Percentiles rank a stretch among this genome's conserved stretches.
Evolutionary conservation across 2,888 invertebrate species (phyloP).

Genomic region (Esperia sulphurella): DNA sequence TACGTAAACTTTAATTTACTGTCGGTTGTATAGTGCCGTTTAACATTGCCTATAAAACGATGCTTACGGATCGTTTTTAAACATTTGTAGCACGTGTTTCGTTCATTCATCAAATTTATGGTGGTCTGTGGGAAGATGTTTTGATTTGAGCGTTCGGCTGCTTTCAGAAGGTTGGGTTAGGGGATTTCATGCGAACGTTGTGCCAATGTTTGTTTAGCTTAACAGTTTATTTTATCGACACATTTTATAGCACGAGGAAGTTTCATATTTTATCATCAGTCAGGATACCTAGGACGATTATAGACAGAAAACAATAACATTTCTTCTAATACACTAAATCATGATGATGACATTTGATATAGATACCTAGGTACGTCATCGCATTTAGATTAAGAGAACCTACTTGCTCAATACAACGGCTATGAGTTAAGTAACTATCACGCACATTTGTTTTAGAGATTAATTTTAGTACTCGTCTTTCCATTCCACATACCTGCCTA

Average conservation of each 20-base stretch:
- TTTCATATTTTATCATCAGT: background rate
- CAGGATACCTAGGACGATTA: too few species aligned
- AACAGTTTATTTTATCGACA: constrained; percentile 25
- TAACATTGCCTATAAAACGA: constrained; percentile 79
- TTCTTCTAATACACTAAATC: too few species aligned
- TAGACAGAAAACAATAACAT: too few species aligned
- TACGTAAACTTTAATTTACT: constrained; percentile 79
- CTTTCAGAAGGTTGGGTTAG: constrained; percentile 31
- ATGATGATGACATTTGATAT: too few species aligned
- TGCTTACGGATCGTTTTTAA: constrained; percentile 75
- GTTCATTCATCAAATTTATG: constrained; percentile 79
- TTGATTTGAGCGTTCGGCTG: constrained; percentile 51
- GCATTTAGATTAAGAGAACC: too few species aligned
- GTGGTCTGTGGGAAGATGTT: constrained; percentile 73
- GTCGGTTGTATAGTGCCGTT: constrained; percentile 72
- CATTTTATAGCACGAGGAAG: background rate
- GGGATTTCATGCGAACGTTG: constrained; percentile 23
- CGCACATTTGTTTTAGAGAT: too few species aligned
- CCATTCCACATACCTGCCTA: background rate
- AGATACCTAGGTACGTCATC: too few species aligned
- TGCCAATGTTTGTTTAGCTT: constrained; percentile 29
- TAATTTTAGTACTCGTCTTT: too few species aligned
- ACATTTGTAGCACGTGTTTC: constrained; percentile 77
- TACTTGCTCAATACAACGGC: too few species aligned
- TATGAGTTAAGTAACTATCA: too few species aligned